These are phyloP conservation scores for Apeira syringaria DNA, from an alignment of 2,888 invertebrate species.

Conservation along the genomic window DNA sequence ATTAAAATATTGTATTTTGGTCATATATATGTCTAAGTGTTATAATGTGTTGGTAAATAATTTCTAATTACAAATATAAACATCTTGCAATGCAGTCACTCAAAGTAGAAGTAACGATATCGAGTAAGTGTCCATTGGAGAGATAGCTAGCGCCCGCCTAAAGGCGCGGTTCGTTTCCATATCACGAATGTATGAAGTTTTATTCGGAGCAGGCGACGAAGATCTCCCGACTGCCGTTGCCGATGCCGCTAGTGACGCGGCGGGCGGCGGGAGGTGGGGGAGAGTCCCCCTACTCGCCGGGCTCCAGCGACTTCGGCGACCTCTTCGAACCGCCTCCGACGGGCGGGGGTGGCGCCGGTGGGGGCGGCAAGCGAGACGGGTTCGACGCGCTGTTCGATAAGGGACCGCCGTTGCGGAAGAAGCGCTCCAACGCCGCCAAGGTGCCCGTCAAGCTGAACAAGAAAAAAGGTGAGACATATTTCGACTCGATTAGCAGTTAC, in stretches of 20 bases:
- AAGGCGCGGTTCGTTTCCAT: conserved; percentile 3
- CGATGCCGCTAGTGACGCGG: conserved; percentile 51
- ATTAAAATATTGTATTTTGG: too few species aligned
- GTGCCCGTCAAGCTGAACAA: conserved; percentile 65
- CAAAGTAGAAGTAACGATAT: too few species aligned
- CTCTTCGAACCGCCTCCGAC: conserved; percentile 80
- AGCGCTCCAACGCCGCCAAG: conserved; percentile 51
- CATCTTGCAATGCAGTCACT: too few species aligned
- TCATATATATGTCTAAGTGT: too few species aligned
- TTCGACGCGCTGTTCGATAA: conserved; percentile 86
- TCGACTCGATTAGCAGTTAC: too few species aligned
- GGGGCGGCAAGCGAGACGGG: conserved; percentile 11
- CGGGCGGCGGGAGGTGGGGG: conserved; percentile 80
- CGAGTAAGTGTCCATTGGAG: too few species aligned
- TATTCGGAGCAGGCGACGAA: conserved; percentile 29
- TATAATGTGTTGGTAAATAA: too few species aligned
- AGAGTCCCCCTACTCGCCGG: conserved; percentile 93
- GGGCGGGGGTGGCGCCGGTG: background rate
- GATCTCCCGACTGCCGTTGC: conserved; percentile 50
- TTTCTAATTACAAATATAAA: too few species aligned
- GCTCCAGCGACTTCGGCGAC: conserved; percentile 94
- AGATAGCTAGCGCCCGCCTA: background rate
- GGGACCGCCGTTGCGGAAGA: conserved; percentile 87
- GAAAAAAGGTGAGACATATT: conserved; percentile 76
- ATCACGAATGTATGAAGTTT: too few species aligned